phyloP scores from a whole-genome alignment of 2,888 invertebrate species.

The Aleiodes leptofemur region DNA sequence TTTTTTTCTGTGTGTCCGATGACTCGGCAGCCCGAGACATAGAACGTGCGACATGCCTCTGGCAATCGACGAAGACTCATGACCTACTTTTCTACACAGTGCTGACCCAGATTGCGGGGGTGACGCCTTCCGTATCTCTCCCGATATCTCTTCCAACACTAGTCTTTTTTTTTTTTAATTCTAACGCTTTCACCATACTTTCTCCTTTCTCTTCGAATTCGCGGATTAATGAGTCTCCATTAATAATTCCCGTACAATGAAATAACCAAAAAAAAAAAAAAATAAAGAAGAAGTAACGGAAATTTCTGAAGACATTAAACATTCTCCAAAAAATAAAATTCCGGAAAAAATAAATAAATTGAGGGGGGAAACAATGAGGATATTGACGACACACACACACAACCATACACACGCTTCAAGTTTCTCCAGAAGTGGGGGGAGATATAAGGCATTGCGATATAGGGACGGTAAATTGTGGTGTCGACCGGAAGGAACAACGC shows the following conservation, averaged over 20 bases:
- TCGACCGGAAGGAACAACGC: slow-evolving; percentile 54
- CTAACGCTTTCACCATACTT: slow-evolving; percentile 46
- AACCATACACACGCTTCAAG: neutral
- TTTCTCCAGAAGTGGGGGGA: neutral
- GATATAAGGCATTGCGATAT: slow-evolving; percentile 5
- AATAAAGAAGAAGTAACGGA: neutral
- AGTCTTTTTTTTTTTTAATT: slow-evolving; percentile 38
- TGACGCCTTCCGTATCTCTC: slow-evolving; percentile 62
- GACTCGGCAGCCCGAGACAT: slow-evolving; percentile 1
- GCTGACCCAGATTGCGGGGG: slow-evolving; percentile 70
- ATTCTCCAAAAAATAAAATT: neutral
- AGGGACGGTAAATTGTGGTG: slow-evolving; percentile 50
- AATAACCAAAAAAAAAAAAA: neutral
- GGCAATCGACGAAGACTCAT: slow-evolving; percentile 69
- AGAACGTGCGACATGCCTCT: slow-evolving; percentile 41
- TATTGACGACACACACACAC: slow-evolving; percentile 7
- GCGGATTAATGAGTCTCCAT: slow-evolving; percentile 36
- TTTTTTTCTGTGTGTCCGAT: neutral
- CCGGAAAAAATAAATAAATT: slow-evolving; percentile 30
- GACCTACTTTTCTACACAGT: slow-evolving; percentile 68
- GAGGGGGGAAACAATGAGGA: slow-evolving; percentile 50
- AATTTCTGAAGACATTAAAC: neutral
- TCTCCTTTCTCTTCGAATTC: slow-evolving; percentile 43
- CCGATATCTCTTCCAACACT: slow-evolving; percentile 38
- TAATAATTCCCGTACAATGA: slow-evolving; percentile 44